Evolutionary conservation across 2,113 vertebrate genomes (phyloP), one percentile per base, ranked within the genome.

Genomic region (Illadopsis cleaveri): DNA sequence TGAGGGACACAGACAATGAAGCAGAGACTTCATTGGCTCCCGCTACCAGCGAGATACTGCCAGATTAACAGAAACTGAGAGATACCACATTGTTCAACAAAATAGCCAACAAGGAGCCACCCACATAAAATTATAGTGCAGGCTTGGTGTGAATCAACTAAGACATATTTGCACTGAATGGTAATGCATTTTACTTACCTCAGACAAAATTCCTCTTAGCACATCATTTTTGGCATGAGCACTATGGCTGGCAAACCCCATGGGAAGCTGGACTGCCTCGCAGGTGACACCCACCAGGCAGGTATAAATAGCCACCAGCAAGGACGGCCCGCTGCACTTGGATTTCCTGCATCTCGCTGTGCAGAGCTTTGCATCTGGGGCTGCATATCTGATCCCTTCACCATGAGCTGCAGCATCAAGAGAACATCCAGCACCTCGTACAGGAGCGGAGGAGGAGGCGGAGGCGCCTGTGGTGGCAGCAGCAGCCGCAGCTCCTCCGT

Each of bases 321-420:
- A 45, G 82, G 78, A 27, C 50, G 6, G n/a, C 11, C 18, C 1
- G 27, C 45, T 28, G 22, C 83, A 89, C 77, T 89, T 9, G 3
- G 42, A 7, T 40, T 64, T 15, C 42, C 66, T 22, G 1, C 1
- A 8, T 23, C 30, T 80, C 22, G 9, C 86, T 15, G 48, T 5
- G 66, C 85, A 64, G 0, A 54, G 65, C 86, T 87, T 94, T 48
- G 73, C 58, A 5, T 17, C 58, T 35, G 82, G 62, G 73, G 16
- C 73, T 28, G 42, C 9, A 6, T 2, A 56, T 1, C 90, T 22
- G 45, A 69, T 12, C 27, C 10, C 56, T 79, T 45, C 77, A 71
- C 66, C 92, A 96, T 96, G 95, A 96, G 95, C 86, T 94, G 95
- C 90, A 96, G 75, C 95, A 82, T 93, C 93, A 94, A 93, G 87